phyloP scores from a whole-genome alignment of 2,797 vertebrate species.

The Myiotriccus ornatus region DNA sequence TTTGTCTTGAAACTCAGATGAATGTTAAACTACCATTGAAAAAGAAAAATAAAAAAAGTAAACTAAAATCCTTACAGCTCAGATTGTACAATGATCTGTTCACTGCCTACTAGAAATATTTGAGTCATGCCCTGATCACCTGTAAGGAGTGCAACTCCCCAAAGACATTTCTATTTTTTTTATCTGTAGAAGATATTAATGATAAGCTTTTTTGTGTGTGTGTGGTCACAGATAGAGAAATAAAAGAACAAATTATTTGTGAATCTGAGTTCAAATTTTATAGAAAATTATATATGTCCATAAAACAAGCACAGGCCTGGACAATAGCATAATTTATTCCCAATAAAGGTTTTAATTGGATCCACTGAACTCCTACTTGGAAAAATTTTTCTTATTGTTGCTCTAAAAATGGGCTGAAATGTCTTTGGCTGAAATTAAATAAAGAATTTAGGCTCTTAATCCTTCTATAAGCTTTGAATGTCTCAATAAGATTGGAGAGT shows the following conservation, averaged over 20 bases:
- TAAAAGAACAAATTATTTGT: background rate
- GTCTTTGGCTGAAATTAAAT: background rate
- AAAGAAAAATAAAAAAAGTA: background rate
- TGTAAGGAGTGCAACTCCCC: background rate
- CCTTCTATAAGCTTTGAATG: background rate
- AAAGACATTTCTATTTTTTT: background rate
- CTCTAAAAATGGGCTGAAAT: background rate
- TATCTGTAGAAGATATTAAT: background rate
- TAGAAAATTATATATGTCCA: background rate
- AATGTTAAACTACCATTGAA: background rate
- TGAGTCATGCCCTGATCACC: background rate
- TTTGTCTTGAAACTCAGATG: slow-evolving; percentile 12
- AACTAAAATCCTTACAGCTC: background rate
- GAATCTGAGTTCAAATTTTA: background rate
- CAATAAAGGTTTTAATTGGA: background rate
- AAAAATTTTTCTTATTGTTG: background rate
- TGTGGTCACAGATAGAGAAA: background rate
- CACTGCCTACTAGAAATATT: background rate
- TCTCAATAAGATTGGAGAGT: background rate
- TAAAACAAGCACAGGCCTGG: background rate
- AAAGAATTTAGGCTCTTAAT: background rate
- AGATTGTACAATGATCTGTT: background rate
- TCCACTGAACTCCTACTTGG: background rate
- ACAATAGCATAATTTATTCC: background rate
- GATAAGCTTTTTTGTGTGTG: background rate